Base-by-base conservation (phyloP, 2,797 vertebrate species). In the Mormyrus hasselquistii region DNA sequence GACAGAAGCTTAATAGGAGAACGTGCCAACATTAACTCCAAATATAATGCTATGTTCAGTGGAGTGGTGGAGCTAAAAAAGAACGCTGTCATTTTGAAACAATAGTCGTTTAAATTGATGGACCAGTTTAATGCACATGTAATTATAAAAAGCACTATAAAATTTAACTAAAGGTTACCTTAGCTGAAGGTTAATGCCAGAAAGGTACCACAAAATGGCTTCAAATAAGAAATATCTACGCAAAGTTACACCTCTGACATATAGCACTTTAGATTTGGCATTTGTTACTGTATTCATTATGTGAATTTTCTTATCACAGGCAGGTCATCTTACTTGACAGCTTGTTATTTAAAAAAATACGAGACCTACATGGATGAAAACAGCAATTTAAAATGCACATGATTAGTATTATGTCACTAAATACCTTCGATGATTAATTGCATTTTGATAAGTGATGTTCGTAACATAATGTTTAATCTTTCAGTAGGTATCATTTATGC, bases 181-280 rank as follows among this genome's bases (percentile, higher is more conserved):
- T 83, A 83, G 82, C 73, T 44, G 38, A 79, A 79, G 73, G 73
- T 44, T 84, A 50, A 84, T 84, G 9, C 3, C 82, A 84, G 82
- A 22, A 50, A 47, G 38, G 38, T 84, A 49, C 22, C 82, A 84
- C 82, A n/a, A 79, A 44, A 44, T 19, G 16, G 73, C 38, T 79
- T 79, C 73, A 79, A 79, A 79, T 79, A 79, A 79, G 73, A 79
- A 79, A n/a, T 79, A 79, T 79, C 73, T 44, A 38, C 41, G 14
- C 34, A 79, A 44, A 79, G 14, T 1, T 9, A 44, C 19, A 44
- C 57, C 19, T 79, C 16, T 44, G 73, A 79, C 73, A 79, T 16
- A 79, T 41, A 41, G 14, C 16, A 44, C 73, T 79, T 79, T 41
- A 44, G 38, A 79, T 84, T 50, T 84, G 82, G 82, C 82, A 84